phyloP scores from a whole-genome alignment of 2,888 invertebrate species.

The Thymelicus sylvestris region DNA sequence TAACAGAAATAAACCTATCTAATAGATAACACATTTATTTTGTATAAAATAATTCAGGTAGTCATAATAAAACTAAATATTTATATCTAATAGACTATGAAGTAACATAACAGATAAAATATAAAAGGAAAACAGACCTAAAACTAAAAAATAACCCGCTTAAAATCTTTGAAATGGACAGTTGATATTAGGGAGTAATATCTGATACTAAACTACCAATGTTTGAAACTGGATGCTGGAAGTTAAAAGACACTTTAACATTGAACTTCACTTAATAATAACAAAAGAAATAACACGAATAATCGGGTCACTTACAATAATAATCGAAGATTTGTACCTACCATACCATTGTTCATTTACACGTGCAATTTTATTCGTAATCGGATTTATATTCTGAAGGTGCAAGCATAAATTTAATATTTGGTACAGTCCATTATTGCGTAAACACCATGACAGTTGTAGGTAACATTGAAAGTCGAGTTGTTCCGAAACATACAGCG shows the following conservation, averaged over 20 bases:
- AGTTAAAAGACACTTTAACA: conserved; percentile 12
- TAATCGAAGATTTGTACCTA: conserved; percentile 44
- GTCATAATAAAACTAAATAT: conserved; percentile 33
- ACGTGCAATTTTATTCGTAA: conserved; percentile 43
- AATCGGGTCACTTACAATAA: conserved; percentile 29
- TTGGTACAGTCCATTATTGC: conserved; percentile 33
- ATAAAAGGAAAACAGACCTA: conserved; percentile 54
- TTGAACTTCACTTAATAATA: conserved; percentile 25
- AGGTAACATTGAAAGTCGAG: conserved; percentile 40
- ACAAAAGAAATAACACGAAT: conserved; percentile 26
- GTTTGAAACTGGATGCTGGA: conserved; percentile 22
- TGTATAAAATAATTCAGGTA: conserved; percentile 23
- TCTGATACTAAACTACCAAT: conserved; percentile 32
- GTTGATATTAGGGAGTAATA: conserved; percentile 27
- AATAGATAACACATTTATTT: conserved; percentile 18
- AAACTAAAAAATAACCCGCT: conserved; percentile 66
- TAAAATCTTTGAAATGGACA: conserved; percentile 67
- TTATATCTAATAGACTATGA: conserved; percentile 39
- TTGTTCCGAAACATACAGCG: conserved; percentile 65
- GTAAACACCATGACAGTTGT: conserved; percentile 36
- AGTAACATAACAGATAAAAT: conserved; percentile 69
- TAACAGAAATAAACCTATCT: conserved; percentile 25
- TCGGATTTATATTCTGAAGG: conserved; percentile 37
- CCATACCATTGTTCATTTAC: conserved; percentile 41
- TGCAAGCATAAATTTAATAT: conserved; percentile 49